Evolutionary conservation across 1,140 invertebrate genomes (phyloP), one percentile per base, ranked within the genome.

Genomic region (Sycophaga agraensis): DNA sequence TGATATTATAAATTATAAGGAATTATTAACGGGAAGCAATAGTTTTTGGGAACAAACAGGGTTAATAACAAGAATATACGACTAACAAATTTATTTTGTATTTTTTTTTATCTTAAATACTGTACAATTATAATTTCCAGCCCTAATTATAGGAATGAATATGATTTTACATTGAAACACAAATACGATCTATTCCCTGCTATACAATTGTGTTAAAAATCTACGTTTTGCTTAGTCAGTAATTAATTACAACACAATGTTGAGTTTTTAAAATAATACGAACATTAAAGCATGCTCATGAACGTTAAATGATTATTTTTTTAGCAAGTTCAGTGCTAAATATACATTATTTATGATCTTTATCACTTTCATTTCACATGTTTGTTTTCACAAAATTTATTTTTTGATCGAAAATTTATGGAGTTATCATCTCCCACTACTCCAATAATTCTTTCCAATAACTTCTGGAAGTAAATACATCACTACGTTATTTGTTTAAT

Each of bases 391-490:
- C 56, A 19, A 58, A 58, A 40, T 40, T 58, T 14, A 49, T 58
- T 50, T 53, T 57, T 59, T 34, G 24, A 26, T 39, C 49, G 19
- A 56, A 39, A 54, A 55, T 34, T 63, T 26, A 14, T 12, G 19
- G 61, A 65, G 68, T 64, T 68, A 73, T 79, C 75, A 79, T 70
- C 77, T 79, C 50, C 78, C 78, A 53, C 73, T 79, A 69, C 75
- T 79, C 77, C 77, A 80, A 50, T 80, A 80, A 68, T 72, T 80
- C 51, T 78, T 79, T 43, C 77, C 77, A 64, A 80, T 77, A 35
- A 79, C 70, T 69, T 78, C 78, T 78, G 68, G 49, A 69, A 66
- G 64, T n/a, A 68, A 75, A 71, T 22, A 60, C 46, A 63, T 66
- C 35, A 63, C 45, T 50, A 49, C 26, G 51, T 58, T 37, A 63